phyloP scores from a whole-genome alignment of 2,888 invertebrate genomes.

The Atrina japonica region DNA sequence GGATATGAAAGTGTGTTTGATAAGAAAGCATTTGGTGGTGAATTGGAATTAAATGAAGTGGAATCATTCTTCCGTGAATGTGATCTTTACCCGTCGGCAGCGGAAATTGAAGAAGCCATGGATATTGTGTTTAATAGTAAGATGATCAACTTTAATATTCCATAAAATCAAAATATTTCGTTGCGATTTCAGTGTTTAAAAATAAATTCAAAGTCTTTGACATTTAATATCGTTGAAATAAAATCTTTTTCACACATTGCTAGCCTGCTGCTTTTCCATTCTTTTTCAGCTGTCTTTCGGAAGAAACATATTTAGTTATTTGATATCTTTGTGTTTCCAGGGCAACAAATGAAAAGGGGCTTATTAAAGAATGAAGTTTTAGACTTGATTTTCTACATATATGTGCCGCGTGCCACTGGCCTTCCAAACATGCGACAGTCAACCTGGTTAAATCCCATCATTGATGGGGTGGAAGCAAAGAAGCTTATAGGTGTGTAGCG shows the following conservation, averaged over 20 bases:
- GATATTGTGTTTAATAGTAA: conserved; percentile 76
- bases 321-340: conserved; percentile 35
- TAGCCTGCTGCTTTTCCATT: too few species aligned
- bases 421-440: conserved; percentile 72
- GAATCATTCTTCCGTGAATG: conserved; percentile 77
- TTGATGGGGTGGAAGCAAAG: conserved; percentile 78
- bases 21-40: conserved; percentile 75
- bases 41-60: conserved; percentile 73
- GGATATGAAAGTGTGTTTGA: conserved; percentile 79
- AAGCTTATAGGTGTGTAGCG: conserved; percentile 71
- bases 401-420: conserved; percentile 75
- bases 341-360: conserved; percentile 61
- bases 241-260: too few species aligned
- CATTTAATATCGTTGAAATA: too few species aligned
- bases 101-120: conserved; percentile 77
- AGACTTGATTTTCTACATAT: conserved; percentile 78
- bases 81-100: conserved; percentile 76
- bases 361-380: conserved; percentile 74
- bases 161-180: too few species aligned
- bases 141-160: not conserved
- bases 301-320: not conserved
- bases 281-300: too few species aligned
- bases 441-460: conserved; percentile 80
- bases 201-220: too few species aligned
- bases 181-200: too few species aligned